phyloP scores from a whole-genome alignment of 2,113 vertebrate species.

The Anarhynchus alexandrinus region DNA sequence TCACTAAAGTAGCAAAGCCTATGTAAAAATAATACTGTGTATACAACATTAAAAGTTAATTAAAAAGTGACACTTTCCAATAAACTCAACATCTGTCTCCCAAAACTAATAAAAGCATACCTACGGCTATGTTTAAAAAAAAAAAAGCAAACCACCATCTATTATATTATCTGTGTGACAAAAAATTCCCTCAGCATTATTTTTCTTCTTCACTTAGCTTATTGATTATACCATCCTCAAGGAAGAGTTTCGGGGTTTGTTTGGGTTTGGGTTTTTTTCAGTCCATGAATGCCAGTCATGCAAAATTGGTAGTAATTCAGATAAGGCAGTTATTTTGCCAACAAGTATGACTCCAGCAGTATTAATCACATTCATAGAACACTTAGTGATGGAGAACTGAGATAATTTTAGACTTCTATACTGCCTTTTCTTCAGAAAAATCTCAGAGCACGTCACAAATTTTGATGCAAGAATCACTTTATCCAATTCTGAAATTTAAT shows the following conservation, averaged over 20 bases:
- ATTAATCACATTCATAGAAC: not conserved
- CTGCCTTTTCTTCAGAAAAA: not conserved
- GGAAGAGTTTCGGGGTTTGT: not conserved
- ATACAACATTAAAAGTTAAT: not conserved
- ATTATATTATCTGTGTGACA: not conserved
- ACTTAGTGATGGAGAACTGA: not conserved
- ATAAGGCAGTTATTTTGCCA: not conserved
- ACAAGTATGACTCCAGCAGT: not conserved
- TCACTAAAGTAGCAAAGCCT: not conserved
- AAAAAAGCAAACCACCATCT: not conserved
- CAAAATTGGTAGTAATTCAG: not conserved
- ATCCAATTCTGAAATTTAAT: not conserved
- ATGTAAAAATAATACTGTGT: not conserved
- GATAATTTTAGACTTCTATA: not conserved
- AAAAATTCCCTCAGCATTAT: not conserved
- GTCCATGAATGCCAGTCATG: not conserved
- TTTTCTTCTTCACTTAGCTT: not conserved
- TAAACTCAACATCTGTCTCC: not conserved
- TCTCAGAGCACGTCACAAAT: not conserved
- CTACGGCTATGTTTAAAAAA: not conserved
- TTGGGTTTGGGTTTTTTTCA: not conserved
- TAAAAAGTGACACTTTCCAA: constrained; percentile 20
- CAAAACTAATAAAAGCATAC: not conserved
- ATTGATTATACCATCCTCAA: not conserved
- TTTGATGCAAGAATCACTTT: not conserved